Conservation (phyloP, 92 coral and sea anemone genomes). For the Umimayanthus kanabou region DNA sequence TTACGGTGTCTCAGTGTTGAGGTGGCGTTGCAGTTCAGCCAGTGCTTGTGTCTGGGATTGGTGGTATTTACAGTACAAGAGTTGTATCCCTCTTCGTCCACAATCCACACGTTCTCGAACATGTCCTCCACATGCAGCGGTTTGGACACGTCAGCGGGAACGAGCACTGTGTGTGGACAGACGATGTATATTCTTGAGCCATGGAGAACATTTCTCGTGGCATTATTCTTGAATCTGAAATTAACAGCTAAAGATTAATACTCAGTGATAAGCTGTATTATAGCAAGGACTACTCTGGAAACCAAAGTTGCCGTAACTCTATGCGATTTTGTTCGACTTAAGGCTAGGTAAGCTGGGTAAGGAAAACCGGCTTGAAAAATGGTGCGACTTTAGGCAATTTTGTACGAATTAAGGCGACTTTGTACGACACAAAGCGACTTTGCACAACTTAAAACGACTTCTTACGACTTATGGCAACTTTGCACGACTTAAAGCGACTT, state of each 20-base stretch:
- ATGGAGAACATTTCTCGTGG: constrained; percentile 28
- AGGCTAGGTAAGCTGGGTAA: no score
- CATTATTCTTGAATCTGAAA: constrained; percentile 28
- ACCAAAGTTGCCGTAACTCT: no score
- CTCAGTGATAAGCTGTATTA: no score
- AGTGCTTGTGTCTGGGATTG: constrained; percentile 34
- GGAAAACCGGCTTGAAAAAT: no score
- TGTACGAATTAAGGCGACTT: no score
- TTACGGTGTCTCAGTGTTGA: constrained; percentile 36
- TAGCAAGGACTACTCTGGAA: no score
- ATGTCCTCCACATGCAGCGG: constrained; percentile 34
- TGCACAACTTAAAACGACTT: no score
- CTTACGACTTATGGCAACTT: no score
- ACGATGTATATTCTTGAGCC: constrained; percentile 42
- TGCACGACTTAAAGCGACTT: no score
- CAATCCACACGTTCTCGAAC: constrained; percentile 45
- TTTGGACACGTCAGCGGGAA: constrained; percentile 31
- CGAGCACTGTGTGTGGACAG: constrained; percentile 34
- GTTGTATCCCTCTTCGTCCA: constrained; percentile 26
- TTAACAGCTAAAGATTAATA: background rate
- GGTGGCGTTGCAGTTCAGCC: constrained; percentile 38
- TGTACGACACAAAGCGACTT: no score
- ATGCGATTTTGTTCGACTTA: no score
- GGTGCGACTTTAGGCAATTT: no score
- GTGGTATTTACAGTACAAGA: constrained; percentile 30